Evolutionary conservation across 1,140 invertebrate species (phyloP).

Genomic region (Polypedilum pembai): DNA sequence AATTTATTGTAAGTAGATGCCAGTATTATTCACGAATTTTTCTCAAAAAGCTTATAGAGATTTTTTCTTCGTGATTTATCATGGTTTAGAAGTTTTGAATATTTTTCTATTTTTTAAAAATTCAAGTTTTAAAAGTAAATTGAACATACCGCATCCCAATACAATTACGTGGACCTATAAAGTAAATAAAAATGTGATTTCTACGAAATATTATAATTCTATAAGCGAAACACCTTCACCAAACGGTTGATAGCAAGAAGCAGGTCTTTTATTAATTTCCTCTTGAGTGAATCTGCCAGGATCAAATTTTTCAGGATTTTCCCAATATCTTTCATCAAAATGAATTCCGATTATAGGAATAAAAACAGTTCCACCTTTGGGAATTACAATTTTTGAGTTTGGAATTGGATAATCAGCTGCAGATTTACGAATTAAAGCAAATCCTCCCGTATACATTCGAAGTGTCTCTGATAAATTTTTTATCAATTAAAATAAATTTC

Average conservation of each 20-base stretch:
- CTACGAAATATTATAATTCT: too few relatives aligned
- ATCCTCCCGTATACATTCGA: conserved; percentile 50
- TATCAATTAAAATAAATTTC: neutral
- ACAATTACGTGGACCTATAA: conserved; percentile 46
- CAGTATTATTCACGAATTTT: too few relatives aligned
- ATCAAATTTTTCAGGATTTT: conserved; percentile 19
- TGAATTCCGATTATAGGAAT: neutral
- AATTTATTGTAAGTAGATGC: too few relatives aligned
- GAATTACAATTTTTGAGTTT: conserved; percentile 42
- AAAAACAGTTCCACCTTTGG: conserved; percentile 42
- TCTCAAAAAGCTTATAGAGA: too few relatives aligned
- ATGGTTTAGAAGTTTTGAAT: too few relatives aligned
- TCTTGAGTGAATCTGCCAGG: conserved; percentile 29
- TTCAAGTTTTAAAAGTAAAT: too few relatives aligned
- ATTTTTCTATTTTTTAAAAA: too few relatives aligned
- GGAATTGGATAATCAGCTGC: conserved; percentile 47
- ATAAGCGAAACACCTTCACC: conserved; percentile 53
- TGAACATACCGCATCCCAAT: conserved; percentile 47
- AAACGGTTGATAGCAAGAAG: conserved; percentile 51
- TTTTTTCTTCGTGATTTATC: too few relatives aligned
- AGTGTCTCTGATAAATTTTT: conserved; percentile 48
- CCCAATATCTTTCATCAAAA: neutral
- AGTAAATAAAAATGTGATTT: too few relatives aligned
- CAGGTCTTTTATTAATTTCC: neutral
- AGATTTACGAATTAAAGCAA: conserved; percentile 43